Conservation (phyloP, 2,797 vertebrate species). For the Eupleurogrammus muticus region DNA sequence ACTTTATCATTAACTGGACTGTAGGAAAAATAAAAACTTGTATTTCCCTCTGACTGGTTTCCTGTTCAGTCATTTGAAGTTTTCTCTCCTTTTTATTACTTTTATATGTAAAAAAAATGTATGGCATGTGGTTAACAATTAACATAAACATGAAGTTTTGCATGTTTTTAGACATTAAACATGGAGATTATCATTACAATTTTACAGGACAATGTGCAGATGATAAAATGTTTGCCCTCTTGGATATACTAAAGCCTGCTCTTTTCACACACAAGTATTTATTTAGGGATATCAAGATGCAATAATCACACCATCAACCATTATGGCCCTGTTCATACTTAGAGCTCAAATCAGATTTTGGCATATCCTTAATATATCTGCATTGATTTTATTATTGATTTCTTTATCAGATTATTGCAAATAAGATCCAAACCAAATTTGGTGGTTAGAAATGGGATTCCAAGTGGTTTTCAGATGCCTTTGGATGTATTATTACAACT, state of each 20-base stretch:
- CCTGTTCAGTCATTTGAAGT: not conserved
- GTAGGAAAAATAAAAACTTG: not conserved
- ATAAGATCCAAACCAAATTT: too few species aligned
- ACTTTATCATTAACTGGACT: not conserved
- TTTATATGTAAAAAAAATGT: not conserved
- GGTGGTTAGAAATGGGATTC: too few species aligned
- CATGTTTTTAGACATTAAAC: not conserved
- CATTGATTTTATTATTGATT: too few species aligned
- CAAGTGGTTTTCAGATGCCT: too few species aligned
- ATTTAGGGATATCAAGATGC: too few species aligned
- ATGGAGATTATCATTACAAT: not conserved
- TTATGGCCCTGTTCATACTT: too few species aligned
- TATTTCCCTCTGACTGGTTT: not conserved
- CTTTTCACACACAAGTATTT: slow-evolving; percentile 27
- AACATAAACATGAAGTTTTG: not conserved
- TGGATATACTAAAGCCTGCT: not conserved
- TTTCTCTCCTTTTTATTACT: not conserved
- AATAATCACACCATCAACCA: too few species aligned
- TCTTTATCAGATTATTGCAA: too few species aligned
- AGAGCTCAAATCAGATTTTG: too few species aligned
- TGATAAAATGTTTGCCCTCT: not conserved
- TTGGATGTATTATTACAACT: too few species aligned
- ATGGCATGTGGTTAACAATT: not conserved
- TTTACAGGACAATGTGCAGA: too few species aligned
- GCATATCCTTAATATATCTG: too few species aligned